Evolutionary conservation across 2,888 invertebrate genomes (phyloP), one percentile per base, ranked within the genome.

Genomic region (Globia sparganii): DNA sequence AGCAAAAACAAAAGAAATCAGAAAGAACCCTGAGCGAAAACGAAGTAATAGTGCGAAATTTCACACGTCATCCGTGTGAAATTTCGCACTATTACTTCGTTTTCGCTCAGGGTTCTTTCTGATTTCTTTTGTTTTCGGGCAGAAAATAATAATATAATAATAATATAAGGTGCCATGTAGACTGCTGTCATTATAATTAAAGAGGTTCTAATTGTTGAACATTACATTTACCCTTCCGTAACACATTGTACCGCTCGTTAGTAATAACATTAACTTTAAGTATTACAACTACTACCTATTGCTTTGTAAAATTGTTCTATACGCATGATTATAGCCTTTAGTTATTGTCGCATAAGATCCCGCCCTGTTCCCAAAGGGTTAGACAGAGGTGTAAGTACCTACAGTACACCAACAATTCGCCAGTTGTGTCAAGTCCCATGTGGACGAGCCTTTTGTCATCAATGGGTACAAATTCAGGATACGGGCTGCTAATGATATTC

Each of bases 221-320:
- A 68, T 85, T 71, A 83, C 83, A 73, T 31, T 83, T 43, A 85
- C 34, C 62, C 66, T 73, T 67, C 18, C 40, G 59, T 49, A 74
- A 74, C 72, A 83, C 72, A 69, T 53, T 73, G 83, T 66, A 70
- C 64, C 69, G 77, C 71, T 80, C 75, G 77, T 77, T 81, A 62
- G 70, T 62, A 75, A 75, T 69, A 72, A 71, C 81, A 80, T 86
- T 68, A 75, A 80, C 73, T 76, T 80, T 77, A 59, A 84, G 64
- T 84, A 62, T 69, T 49, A 68, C 53, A 72, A 69, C 73, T 49
- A 64, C 46, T 34, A n/a, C n/a, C n/a, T n/a, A 67, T 72, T 67
- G 64, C 65, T 83, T 78, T 58, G 64, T 86, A 34, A 68, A 77
- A 65, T 59, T 75, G 65, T 84, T 53, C 58, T 65, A 25, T 34